Evolutionary conservation across 2,113 vertebrate genomes (phyloP), one percentile per base, ranked within the genome.

Genomic region (Oryzias celebensis): DNA sequence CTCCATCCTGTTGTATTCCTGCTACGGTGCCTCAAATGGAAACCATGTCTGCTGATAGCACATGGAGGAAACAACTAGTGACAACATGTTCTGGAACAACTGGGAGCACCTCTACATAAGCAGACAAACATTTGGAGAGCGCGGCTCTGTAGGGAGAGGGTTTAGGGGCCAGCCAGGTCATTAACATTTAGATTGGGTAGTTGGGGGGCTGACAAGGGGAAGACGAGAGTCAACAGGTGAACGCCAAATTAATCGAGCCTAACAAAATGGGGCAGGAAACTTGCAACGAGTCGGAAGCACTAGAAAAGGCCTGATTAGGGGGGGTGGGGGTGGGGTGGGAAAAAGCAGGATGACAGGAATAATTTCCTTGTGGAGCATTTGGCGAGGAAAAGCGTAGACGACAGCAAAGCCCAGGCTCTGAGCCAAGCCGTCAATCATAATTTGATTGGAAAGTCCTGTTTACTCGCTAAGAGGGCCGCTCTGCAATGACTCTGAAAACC

Each of bases 171-270:
- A 68, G 66, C 51, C 49, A 53, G 49, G 61, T 65, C 77, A 90
- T 90, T 89, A 80, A 89, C 83, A 89, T 88, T 90, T 87, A 85
- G 78, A 91, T 85, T 88, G 79, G 65, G 16, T 72, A 58, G 60
- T 22, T 56, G 14, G 62, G 56, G 47, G 36, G 36, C 8, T 36
- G 36, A 36, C 36, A 10, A 10, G 15, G 43, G 41, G 52, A n/a
- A 48, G 65, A 65, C 17, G 64, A 49, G 61, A 68, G 79, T 62
- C 84, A 87, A 87, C 85, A 87, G 88, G 81, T 86, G 80, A 26
- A 41, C 31, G 64, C 41, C 24, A 48, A 68, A 77, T 71, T 75
- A 66, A 73, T 58, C 4, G 36, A 68, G 69, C 28, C 62, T 18
- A 58, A 75, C 53, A 71, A 73, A 77, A 55, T 13, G 58, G 69